Conservation (phyloP, 2,113 vertebrate genomes). For the Lepus americanus region DNA sequence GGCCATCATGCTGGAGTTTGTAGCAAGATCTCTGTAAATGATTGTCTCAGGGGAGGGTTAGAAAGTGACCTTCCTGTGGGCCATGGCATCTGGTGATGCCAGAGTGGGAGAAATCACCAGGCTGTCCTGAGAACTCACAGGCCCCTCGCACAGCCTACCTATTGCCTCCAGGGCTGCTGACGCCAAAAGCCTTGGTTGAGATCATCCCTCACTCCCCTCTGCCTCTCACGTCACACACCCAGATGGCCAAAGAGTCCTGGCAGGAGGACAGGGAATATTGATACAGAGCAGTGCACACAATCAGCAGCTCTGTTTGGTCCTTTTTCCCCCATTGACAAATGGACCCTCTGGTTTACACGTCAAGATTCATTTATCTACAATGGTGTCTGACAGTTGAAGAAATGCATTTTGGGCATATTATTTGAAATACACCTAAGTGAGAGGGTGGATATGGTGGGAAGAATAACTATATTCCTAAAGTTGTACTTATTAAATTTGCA, state of each 20-base stretch:
- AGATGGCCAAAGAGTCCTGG: background rate
- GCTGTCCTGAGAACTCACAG: background rate
- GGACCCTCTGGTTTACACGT: background rate
- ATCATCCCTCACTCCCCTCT: background rate
- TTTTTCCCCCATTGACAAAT: background rate
- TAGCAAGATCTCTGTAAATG: background rate
- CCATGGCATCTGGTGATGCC: background rate
- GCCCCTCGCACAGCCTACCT: background rate
- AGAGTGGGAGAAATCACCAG: background rate
- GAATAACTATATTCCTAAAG: too few species aligned
- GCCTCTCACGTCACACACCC: background rate
- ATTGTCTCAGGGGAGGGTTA: background rate
- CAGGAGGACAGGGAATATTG: background rate
- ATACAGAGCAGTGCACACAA: background rate
- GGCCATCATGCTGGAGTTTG: background rate
- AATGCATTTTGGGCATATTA: background rate
- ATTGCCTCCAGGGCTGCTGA: background rate
- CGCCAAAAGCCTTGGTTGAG: background rate
- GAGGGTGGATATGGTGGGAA: too few species aligned
- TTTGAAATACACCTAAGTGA: background rate
- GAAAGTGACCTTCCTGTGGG: background rate
- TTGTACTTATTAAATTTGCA: too few species aligned
- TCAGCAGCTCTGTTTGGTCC: background rate
- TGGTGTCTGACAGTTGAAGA: background rate
- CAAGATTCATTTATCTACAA: background rate